Evolutionary conservation across 23 tunicate species (phyloP).

Genomic region (Phallusia fumigata): DNA sequence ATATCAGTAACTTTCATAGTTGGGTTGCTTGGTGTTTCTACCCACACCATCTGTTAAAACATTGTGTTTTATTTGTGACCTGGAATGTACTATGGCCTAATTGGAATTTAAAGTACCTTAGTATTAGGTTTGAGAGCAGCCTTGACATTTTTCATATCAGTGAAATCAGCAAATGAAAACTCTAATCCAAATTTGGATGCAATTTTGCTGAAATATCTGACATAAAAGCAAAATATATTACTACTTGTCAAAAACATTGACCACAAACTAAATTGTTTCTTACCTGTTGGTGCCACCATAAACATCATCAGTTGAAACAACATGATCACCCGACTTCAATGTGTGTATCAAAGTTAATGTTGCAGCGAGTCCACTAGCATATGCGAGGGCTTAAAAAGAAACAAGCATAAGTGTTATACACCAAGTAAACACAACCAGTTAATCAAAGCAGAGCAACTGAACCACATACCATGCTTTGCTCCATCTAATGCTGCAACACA

Average conservation of each 20-base stretch:
- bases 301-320: constrained; percentile 87
- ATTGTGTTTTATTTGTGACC: too few relatives aligned
- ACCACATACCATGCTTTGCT: constrained; percentile 72
- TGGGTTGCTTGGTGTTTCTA: constrained; percentile 92
- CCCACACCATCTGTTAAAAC: constrained; percentile 72
- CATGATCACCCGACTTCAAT: constrained; percentile 94
- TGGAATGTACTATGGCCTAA: background rate
- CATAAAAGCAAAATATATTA: background rate
- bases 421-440: background rate
- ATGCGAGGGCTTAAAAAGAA: constrained; percentile 66
- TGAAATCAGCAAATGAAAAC: constrained; percentile 84
- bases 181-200: constrained; percentile 91
- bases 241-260: background rate
- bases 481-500: constrained; percentile 95
- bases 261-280: background rate
- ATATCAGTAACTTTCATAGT: constrained; percentile 93
- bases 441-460: background rate
- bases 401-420: background rate
- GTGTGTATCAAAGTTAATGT: constrained; percentile 60
- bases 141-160: constrained; percentile 58
- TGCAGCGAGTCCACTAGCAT: constrained; percentile 90
- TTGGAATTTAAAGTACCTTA: constrained; percentile 38
- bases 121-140: constrained; percentile 84
- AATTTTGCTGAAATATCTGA: constrained; percentile 74
- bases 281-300: constrained; percentile 99